phyloP scores from a whole-genome alignment of 2,888 invertebrate species.

The Conops quadrifasciatus region DNA sequence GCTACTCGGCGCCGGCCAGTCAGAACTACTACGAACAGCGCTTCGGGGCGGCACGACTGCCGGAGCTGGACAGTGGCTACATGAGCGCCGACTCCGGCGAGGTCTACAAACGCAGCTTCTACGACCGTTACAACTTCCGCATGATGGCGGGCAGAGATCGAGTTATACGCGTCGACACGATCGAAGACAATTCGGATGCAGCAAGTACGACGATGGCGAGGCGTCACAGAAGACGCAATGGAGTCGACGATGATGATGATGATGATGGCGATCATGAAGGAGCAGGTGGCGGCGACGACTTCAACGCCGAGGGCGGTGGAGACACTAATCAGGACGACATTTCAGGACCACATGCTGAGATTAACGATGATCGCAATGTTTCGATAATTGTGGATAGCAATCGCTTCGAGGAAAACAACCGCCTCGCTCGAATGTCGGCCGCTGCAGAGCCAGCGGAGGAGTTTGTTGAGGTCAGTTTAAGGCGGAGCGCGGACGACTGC shows the following conservation, averaged over 20 bases:
- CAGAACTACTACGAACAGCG: slow-evolving; percentile 61
- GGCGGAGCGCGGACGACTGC: slow-evolving; percentile 32
- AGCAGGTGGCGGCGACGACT: not conserved
- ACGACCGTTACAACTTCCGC: slow-evolving; percentile 64
- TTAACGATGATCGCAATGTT: slow-evolving; percentile 23
- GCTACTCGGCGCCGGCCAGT: slow-evolving; percentile 52
- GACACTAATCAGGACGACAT: too few relatives aligned
- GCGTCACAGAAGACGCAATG: slow-evolving; percentile 35
- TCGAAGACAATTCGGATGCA: slow-evolving; percentile 58
- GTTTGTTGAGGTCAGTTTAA: slow-evolving; percentile 9
- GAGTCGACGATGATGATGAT: not conserved
- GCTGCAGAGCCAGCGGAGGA: slow-evolving; percentile 18
- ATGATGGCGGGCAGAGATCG: slow-evolving; percentile 57
- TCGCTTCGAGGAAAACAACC: slow-evolving; percentile 55
- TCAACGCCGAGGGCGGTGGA: not conserved
- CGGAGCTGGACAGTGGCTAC: slow-evolving; percentile 82
- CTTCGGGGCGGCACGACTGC: slow-evolving; percentile 62
- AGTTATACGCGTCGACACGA: slow-evolving; percentile 60
- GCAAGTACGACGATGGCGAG: slow-evolving; percentile 46
- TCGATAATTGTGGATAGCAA: slow-evolving; percentile 47
- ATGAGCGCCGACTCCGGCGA: slow-evolving; percentile 82
- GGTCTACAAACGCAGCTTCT: slow-evolving; percentile 68
- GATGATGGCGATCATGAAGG: not conserved
- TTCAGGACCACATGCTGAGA: not conserved
- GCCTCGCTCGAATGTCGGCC: slow-evolving; percentile 49